Conservation (phyloP, 2,888 invertebrate genomes). For the Unio delphinus region DNA sequence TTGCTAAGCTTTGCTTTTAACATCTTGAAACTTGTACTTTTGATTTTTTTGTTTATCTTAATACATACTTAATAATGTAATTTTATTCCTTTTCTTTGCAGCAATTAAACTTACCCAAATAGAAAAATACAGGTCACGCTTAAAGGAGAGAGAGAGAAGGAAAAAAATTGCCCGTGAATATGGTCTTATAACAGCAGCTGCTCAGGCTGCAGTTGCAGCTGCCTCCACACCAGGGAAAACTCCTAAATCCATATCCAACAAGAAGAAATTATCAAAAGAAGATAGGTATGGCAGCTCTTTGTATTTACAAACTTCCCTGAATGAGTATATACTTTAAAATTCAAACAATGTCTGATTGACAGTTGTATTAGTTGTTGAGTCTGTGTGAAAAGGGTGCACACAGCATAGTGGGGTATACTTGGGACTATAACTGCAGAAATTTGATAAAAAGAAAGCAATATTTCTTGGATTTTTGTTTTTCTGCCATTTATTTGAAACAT, state of each 20-base stretch:
- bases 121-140: conserved; percentile 81
- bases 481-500: no score
- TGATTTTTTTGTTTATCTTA: no score
- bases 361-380: no score
- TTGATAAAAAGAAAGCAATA: no score
- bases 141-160: conserved; percentile 84
- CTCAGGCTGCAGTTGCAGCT: conserved; percentile 26
- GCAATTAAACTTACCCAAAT: conserved; percentile 92
- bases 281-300: conserved; percentile 78
- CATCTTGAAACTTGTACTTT: no score
- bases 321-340: no score
- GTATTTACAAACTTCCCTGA: not conserved
- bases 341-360: no score
- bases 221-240: conserved; percentile 81
- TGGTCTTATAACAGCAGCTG: conserved; percentile 87
- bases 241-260: conserved; percentile 73
- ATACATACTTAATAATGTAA: not conserved
- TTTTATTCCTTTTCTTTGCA: conserved; percentile 61
- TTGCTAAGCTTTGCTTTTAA: no score
- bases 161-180: conserved; percentile 93
- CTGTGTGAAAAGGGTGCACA: no score
- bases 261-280: conserved; percentile 82
- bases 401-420: no score
- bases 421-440: no score
- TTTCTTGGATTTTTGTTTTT: no score